A percentile compares a stretch with the other conserved stretches of the same genome.
Conservation (phyloP, 2,113 vertebrate genomes). For the Ia io region DNA sequence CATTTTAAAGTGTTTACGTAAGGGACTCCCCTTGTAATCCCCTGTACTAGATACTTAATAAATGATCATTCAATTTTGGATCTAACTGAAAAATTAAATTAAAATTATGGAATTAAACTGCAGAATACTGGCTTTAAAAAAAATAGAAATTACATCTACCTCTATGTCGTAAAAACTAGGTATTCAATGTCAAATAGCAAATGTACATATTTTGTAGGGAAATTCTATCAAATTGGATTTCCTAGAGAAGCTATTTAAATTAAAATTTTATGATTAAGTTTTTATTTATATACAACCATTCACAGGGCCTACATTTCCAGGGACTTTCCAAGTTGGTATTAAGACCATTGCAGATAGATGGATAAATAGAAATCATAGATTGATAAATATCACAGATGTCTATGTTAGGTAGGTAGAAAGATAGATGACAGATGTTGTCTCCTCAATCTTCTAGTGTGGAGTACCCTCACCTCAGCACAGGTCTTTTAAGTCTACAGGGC, state of each 20-base stretch:
- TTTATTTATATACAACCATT: background rate
- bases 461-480: background rate
- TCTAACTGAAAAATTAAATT: constrained; percentile 16
- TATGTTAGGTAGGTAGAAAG: background rate
- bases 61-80: constrained; percentile 6
- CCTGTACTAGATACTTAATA: constrained; percentile 19
- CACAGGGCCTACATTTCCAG: background rate
- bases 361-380: background rate
- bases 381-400: background rate
- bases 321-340: background rate
- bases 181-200: constrained; percentile 9
- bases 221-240: constrained; percentile 34
- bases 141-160: background rate
- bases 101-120: constrained; percentile 44
- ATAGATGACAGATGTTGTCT: too few species aligned
- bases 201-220: background rate
- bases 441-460: background rate
- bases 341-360: background rate
- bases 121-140: background rate
- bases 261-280: constrained; percentile 7
- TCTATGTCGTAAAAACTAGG: background rate
- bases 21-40: background rate
- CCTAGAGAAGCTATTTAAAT: constrained; percentile 40
- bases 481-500: background rate
- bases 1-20: constrained; percentile 18